Conservation (phyloP, 2,797 vertebrate species). For the Salarias fasciatus region DNA sequence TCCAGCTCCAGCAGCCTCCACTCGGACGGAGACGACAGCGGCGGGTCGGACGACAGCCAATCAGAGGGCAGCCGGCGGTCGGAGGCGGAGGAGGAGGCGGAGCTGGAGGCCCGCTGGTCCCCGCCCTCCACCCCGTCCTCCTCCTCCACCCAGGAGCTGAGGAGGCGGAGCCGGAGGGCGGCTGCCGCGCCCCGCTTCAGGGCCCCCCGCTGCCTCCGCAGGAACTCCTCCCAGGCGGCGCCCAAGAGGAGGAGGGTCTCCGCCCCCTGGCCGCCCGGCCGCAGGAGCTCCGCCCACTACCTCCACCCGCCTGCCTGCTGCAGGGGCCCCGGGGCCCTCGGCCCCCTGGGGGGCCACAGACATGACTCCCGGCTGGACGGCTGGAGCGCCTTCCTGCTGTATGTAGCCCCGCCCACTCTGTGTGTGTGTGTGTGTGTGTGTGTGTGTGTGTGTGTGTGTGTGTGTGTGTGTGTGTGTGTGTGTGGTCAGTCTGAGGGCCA, state of each 20-base stretch:
- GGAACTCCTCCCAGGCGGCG: slow-evolving; percentile 79
- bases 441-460: no score
- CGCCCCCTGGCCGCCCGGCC: slow-evolving; percentile 47
- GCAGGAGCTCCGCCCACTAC: no score
- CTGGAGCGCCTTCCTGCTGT: slow-evolving; percentile 89
- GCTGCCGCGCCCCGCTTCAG: slow-evolving; percentile 39
- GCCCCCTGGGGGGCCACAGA: slow-evolving; percentile 15
- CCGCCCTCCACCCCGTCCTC: background rate
- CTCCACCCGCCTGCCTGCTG: no score
- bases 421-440: no score
- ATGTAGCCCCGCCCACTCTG: slow-evolving; percentile 81
- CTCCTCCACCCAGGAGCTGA: slow-evolving; percentile 36
- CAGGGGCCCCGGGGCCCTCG: no score
- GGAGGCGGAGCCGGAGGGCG: background rate
- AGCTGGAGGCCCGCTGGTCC: slow-evolving; percentile 26
- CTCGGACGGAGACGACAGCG: slow-evolving; percentile 61
- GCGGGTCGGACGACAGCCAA: slow-evolving; percentile 39
- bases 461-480: no score
- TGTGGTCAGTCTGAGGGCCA: no score
- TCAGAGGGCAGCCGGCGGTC: slow-evolving; percentile 64
- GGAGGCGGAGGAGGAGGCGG: slow-evolving; percentile 45
- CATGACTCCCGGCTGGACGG: slow-evolving; percentile 73
- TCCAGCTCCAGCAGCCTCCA: slow-evolving; percentile 65
- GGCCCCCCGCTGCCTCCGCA: slow-evolving; percentile 83
- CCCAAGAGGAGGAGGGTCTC: slow-evolving; percentile 72